Evolutionary conservation across 1,140 invertebrate genomes (phyloP), one percentile per base, ranked within the genome.

Genomic region (Phocides pigmalion): DNA sequence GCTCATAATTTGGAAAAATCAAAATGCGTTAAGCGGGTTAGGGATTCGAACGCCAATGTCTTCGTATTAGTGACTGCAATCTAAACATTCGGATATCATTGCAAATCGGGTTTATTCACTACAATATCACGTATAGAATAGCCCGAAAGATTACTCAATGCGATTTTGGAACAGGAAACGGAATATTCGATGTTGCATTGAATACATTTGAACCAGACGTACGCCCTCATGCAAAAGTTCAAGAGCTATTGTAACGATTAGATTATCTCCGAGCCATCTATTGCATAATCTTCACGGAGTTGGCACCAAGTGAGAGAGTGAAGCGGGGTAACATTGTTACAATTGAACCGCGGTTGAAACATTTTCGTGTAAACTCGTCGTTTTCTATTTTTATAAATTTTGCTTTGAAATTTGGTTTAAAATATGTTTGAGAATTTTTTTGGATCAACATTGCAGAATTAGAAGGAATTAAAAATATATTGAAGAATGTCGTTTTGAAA

Each of bases 211-310:
- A 59, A 46, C 41, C 41, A 59, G 42, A 59, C 63, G 64, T 42
- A 63, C 54, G 65, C 68, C 56, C 56, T 59, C 66, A 68, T 74
- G 69, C 72, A 63, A 74, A 74, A 74, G 72, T 74, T 74, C 72
- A 74, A 64, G 64, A 72, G 66, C 63, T 59, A 66, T 69, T 68
- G 65, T 69, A 68, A 62, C 68, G 75, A 80, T 82, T 76, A 80
- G 76, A 79, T 78, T 82, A 82, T 82, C 79, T 61, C 44, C 61
- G 50, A 68, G 56, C 70, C 61, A 79, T 79, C 76, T 74, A 66
- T 79, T 81, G 71, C 72, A 69, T 72, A 74, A 73, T 59, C 56
- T 61, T 61, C 44, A 37, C 28, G 42, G 54, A 61, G 49, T 41
- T 61, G 17, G 32, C 37, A 41, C 41, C 41, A 53, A 72, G 63